These are phyloP conservation scores for Bos indicus DNA, from an alignment of 2,113 vertebrate genomes.

Conservation along the genomic window DNA sequence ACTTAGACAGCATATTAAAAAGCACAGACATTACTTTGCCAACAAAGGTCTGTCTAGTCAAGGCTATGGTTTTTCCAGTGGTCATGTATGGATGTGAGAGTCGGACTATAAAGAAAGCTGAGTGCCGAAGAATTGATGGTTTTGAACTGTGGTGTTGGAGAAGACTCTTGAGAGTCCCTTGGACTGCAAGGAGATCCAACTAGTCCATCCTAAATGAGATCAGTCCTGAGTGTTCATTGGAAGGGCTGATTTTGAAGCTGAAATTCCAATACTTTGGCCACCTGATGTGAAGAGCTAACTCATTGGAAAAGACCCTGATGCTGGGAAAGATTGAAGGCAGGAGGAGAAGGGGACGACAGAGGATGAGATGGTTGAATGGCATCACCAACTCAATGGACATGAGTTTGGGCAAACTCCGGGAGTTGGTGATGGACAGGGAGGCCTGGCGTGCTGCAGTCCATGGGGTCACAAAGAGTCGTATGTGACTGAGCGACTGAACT, in stretches of 20 bases:
- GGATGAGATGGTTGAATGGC: neutral
- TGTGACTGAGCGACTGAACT: neutral
- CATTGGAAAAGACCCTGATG: neutral
- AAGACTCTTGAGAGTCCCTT: neutral
- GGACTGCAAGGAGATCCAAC: neutral
- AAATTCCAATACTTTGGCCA: neutral
- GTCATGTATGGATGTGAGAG: neutral
- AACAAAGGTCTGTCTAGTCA: neutral
- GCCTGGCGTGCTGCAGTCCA: neutral
- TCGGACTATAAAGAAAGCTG: neutral
- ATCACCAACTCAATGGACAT: neutral
- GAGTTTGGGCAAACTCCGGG: neutral
- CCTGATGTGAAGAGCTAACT: neutral
- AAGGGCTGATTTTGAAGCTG: neutral
- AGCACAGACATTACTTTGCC: neutral
- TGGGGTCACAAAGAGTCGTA: neutral
- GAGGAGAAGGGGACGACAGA: neutral
- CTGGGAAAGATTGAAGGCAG: neutral
- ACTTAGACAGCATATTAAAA: neutral
- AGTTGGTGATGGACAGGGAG: neutral
- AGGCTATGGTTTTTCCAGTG: neutral
- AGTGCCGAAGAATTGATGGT: rapidly evolving
- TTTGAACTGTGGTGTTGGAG: neutral
- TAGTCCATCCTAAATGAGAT: neutral
- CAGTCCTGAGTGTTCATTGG: neutral